Evolutionary conservation across 2,113 vertebrate species (phyloP), one percentile per base, ranked within the genome.

Genomic region (Colistium nudipinnis): DNA sequence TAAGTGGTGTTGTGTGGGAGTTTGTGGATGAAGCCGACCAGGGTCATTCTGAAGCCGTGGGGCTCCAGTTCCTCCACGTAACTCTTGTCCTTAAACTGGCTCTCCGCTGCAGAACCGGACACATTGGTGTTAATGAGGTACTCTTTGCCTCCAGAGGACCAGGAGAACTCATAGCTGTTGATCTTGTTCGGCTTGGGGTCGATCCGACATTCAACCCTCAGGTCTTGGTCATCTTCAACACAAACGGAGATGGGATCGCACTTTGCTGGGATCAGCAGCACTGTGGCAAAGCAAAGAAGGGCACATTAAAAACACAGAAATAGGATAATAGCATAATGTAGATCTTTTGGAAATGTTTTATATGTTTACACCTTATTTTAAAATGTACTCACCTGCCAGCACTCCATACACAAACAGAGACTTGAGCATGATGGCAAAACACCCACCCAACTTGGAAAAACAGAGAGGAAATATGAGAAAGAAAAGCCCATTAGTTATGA

Each of bases 201-300:
- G 3, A 92, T 55, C 16, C 1, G 45, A 33, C 93, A 94, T 80
- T 92, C 92, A 6, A 94, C 90, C 68, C 92, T 87, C 61, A 94
- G 82, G 52, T 92, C 87, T 0, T 61, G 30, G 59, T 93, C 89
- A 4, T 92, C 89, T 52, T 93, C 87, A 19, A 84, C 3, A 12
- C 93, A 94, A 38, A 93, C 92, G 0, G 63, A 49, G 53, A 93
- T 91, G 19, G 0, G 38, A 3, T 86, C n/a, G 19, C 84, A 83
- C 16, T 59, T n/a, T 12, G 76, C 85, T 56, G 88, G 79, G 38
- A 76, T 82, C 67, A 90, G 86, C 76, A 91, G 38, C 57, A 76
- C 92, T 93, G 69, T 17, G 43, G 51, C 36, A 9, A 52, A 38
- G 43, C 45, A 76, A 25, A 73, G 43, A 43, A 16, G 27, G 16